A percentile compares a stretch with the other conserved stretches of the same genome.
These are phyloP conservation scores for Onthophagus taurus DNA, from an alignment of 1,140 invertebrate species.

Conservation along the genomic window DNA sequence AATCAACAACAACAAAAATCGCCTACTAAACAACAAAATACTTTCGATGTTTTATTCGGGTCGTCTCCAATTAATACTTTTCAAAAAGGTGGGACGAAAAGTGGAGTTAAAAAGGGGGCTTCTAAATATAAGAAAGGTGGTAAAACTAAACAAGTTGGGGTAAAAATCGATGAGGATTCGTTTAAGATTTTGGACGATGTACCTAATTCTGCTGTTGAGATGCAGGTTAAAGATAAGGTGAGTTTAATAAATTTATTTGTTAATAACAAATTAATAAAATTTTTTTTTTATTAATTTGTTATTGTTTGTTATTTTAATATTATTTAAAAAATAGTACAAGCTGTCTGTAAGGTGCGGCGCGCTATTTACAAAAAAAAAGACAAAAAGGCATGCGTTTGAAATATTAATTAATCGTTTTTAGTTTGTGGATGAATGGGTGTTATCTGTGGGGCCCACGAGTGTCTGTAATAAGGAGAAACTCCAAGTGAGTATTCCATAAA, in stretches of 20 bases:
- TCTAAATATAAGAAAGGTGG: slow-evolving; percentile 42
- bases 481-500: slow-evolving; percentile 6
- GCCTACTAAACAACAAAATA: slow-evolving; percentile 38
- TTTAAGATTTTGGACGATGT: slow-evolving; percentile 76
- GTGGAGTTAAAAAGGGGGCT: slow-evolving; percentile 37
- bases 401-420: slow-evolving; percentile 10
- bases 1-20: slow-evolving; percentile 17
- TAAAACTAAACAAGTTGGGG: slow-evolving; percentile 51
- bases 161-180: slow-evolving; percentile 66
- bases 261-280: too few species aligned
- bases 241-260: too few species aligned
- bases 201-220: slow-evolving; percentile 87
- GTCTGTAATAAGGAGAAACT: slow-evolving; percentile 8
- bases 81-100: slow-evolving; percentile 27
- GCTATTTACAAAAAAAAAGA: slow-evolving; percentile 1
- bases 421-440: slow-evolving; percentile 10
- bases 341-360: too few species aligned
- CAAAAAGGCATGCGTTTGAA: neutral
- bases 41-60: slow-evolving; percentile 48
- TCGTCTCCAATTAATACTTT: slow-evolving; percentile 36
- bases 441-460: slow-evolving; percentile 3
- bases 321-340: too few species aligned
- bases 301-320: too few species aligned
- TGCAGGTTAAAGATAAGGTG: slow-evolving; percentile 95
- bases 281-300: too few species aligned